phyloP scores from a whole-genome alignment of 2,888 invertebrate genomes.

The Arrhopalites spinosus region DNA sequence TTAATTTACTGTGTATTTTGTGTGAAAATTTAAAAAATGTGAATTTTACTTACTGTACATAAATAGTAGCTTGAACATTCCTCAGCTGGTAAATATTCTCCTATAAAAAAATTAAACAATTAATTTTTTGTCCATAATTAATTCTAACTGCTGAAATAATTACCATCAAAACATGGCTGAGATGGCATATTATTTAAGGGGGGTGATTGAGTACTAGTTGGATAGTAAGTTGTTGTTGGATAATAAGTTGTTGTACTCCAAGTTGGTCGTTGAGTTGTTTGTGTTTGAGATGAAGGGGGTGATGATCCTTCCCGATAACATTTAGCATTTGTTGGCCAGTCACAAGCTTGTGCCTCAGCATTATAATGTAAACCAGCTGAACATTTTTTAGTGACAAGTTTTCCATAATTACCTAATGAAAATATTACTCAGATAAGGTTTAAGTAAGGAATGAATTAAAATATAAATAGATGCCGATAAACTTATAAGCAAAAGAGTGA shows the following conservation, averaged over 20 bases:
- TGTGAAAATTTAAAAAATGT: too few relatives aligned
- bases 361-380: slow-evolving; percentile 78
- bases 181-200: too few relatives aligned
- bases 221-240: slow-evolving; percentile 12
- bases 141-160: too few relatives aligned
- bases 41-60: too few relatives aligned
- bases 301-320: slow-evolving; percentile 39
- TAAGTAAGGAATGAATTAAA: too few relatives aligned
- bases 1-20: too few relatives aligned
- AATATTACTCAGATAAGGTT: not conserved
- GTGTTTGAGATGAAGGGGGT: slow-evolving; percentile 4
- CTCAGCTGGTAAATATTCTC: slow-evolving; percentile 74
- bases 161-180: not conserved
- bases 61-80: slow-evolving; percentile 75
- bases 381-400: slow-evolving; percentile 71
- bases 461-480: too few relatives aligned
- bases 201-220: slow-evolving; percentile 13
- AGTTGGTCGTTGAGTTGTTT: not conserved
- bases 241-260: slow-evolving; percentile 9
- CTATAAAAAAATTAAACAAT: slow-evolving; percentile 59
- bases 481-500: too few relatives aligned
- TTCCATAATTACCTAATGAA: slow-evolving; percentile 76
- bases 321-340: slow-evolving; percentile 66
- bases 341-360: slow-evolving; percentile 70
- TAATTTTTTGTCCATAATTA: not conserved